These are phyloP conservation scores for Netelia inedita DNA, from an alignment of 2,888 invertebrate genomes.

Conservation along the genomic window DNA sequence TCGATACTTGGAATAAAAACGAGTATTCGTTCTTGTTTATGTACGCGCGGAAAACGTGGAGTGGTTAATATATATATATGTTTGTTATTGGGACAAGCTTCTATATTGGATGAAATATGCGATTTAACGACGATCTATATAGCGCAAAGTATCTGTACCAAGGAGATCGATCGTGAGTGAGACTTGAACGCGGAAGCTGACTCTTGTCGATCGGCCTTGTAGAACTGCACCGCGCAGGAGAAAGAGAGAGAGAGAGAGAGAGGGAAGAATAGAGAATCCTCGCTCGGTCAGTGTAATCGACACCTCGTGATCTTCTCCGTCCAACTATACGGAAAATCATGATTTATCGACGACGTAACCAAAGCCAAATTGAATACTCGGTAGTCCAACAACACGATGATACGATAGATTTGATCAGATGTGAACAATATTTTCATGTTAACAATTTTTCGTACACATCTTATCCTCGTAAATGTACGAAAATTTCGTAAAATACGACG, in stretches of 20 bases:
- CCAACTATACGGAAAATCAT: constrained; percentile 24
- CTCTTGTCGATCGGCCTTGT: constrained; percentile 49
- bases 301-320: constrained; percentile 33
- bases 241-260: background rate
- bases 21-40: background rate
- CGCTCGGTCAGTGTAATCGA: constrained; percentile 47
- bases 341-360: constrained; percentile 28
- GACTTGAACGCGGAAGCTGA: constrained; percentile 53
- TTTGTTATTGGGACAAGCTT: background rate
- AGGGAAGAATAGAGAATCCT: constrained; percentile 28
- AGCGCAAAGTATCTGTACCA: constrained; percentile 8
- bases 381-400: background rate
- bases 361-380: constrained; percentile 16
- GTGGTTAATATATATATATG: background rate
- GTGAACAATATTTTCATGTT: background rate
- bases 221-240: constrained; percentile 25
- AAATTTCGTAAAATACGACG: background rate
- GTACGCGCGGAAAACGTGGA: background rate
- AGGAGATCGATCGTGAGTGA: constrained; percentile 41
- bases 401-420: background rate
- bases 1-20: background rate
- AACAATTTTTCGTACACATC: no score
- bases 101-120: constrained; percentile 4
- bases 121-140: constrained; percentile 24
- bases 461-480: no score